These are phyloP conservation scores for Thalassaphorura encarpata DNA, from an alignment of 1,140 invertebrate genomes.

Conservation along the genomic window DNA sequence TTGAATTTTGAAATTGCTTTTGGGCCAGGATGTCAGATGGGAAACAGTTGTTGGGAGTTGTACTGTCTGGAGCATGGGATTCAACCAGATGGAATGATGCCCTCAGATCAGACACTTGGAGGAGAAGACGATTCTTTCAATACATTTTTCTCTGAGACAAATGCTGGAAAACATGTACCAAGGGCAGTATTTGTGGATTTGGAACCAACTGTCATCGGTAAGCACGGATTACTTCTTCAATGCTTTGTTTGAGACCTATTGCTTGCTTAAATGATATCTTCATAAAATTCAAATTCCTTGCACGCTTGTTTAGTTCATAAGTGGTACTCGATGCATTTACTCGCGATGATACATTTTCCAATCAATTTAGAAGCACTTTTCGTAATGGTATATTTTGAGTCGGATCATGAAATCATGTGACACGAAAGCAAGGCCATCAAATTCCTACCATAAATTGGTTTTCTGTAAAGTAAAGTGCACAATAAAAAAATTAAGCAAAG, in stretches of 20 bases:
- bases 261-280: neutral
- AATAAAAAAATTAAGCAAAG: too few relatives aligned
- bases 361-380: too few relatives aligned
- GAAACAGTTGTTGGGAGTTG: slow-evolving; percentile 75
- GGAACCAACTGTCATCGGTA: slow-evolving; percentile 49
- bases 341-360: too few relatives aligned
- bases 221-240: slow-evolving; percentile 17
- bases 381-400: too few relatives aligned
- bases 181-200: slow-evolving; percentile 48
- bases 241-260: neutral
- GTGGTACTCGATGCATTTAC: too few relatives aligned
- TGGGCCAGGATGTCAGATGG: slow-evolving; percentile 54
- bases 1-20: neutral
- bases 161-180: slow-evolving; percentile 43
- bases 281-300: neutral
- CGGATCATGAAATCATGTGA: too few relatives aligned
- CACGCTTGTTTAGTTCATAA: neutral
- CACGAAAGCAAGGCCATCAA: too few relatives aligned
- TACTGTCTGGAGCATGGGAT: slow-evolving; percentile 85
- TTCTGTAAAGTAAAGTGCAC: too few relatives aligned
- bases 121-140: slow-evolving; percentile 45
- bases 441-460: too few relatives aligned
- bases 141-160: slow-evolving; percentile 47
- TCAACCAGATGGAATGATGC: slow-evolving; percentile 65
- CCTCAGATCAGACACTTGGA: slow-evolving; percentile 51